These are phyloP conservation scores for Protaetia brevitarsis DNA, from an alignment of 1,140 invertebrate species.

Conservation along the genomic window DNA sequence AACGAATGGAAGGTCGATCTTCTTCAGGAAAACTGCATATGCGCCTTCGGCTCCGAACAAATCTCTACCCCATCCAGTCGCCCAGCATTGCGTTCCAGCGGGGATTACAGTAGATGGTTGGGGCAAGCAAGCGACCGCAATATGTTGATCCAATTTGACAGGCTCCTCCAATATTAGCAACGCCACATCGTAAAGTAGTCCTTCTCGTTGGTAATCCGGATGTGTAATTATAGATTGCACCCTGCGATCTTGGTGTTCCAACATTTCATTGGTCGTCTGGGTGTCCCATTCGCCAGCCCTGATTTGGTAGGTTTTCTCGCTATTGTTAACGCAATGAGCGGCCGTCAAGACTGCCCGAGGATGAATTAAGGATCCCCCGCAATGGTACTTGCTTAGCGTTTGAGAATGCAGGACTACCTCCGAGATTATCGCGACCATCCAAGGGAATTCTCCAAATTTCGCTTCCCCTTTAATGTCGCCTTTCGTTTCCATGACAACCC, in stretches of 20 bases:
- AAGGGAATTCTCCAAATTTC: constrained; percentile 74
- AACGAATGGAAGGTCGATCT: constrained; percentile 64
- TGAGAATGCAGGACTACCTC: constrained; percentile 53
- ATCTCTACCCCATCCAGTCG: constrained; percentile 64
- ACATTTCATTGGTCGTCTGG: constrained; percentile 68
- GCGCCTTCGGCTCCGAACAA: constrained; percentile 53
- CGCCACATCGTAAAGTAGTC: constrained; percentile 66
- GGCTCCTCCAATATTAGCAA: constrained; percentile 59
- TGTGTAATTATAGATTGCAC: constrained; percentile 53
- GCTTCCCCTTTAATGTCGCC: constrained; percentile 59
- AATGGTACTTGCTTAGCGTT: constrained; percentile 48
- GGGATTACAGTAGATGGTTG: constrained; percentile 42
- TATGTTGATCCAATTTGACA: constrained; percentile 60
- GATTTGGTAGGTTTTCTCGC: constrained; percentile 52
- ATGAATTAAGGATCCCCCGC: constrained; percentile 74
- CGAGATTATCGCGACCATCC: constrained; percentile 76
- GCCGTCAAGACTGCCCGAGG: constrained; percentile 68
- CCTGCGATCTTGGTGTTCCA: constrained; percentile 66
- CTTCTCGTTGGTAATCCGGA: constrained; percentile 51
- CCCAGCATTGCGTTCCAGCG: constrained; percentile 51
- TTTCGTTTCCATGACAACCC: constrained; percentile 66
- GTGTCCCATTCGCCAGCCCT: constrained; percentile 80
- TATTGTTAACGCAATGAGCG: constrained; percentile 58
- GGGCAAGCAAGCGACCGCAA: constrained; percentile 69
- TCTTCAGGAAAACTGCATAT: constrained; percentile 72